Evolutionary conservation across 2,797 vertebrate species (phyloP).

Genomic region (Acipenser oxyrinchus): DNA sequence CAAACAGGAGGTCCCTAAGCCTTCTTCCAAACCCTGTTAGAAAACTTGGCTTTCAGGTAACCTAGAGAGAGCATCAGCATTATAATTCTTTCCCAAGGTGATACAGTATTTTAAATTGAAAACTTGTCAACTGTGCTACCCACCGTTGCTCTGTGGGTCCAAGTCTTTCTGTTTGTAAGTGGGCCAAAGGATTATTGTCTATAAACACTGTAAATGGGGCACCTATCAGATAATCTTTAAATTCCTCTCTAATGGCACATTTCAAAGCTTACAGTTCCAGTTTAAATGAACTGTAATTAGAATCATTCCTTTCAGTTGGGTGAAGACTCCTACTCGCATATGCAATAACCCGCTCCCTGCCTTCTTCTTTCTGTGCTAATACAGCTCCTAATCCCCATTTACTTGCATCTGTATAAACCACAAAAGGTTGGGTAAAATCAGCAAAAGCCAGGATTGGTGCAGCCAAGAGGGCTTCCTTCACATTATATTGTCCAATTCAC

Average conservation of each 20-base stretch:
- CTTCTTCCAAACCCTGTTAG: no score
- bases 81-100: no score
- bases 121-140: background rate
- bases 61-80: no score
- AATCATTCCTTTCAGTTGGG: conserved; percentile 2
- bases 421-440: no score
- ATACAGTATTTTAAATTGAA: background rate
- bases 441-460: no score
- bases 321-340: conserved; percentile 4
- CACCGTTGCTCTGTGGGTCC: conserved; percentile 1
- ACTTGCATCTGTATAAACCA: no score
- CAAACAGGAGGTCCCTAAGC: no score
- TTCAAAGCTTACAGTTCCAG: conserved; percentile 3
- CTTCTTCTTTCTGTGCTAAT: conserved; percentile 1
- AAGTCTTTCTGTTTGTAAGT: conserved; percentile 1
- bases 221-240: conserved; percentile 5
- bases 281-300: conserved; percentile 6
- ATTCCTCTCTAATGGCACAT: conserved; percentile 6
- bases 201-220: background rate
- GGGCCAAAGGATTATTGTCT: conserved; percentile 5
- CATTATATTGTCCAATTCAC: no score
- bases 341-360: background rate
- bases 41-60: no score
- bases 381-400: background rate
- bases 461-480: no score